phyloP scores from a whole-genome alignment of 2,888 invertebrate genomes.

The Entomobrya multifasciata region DNA sequence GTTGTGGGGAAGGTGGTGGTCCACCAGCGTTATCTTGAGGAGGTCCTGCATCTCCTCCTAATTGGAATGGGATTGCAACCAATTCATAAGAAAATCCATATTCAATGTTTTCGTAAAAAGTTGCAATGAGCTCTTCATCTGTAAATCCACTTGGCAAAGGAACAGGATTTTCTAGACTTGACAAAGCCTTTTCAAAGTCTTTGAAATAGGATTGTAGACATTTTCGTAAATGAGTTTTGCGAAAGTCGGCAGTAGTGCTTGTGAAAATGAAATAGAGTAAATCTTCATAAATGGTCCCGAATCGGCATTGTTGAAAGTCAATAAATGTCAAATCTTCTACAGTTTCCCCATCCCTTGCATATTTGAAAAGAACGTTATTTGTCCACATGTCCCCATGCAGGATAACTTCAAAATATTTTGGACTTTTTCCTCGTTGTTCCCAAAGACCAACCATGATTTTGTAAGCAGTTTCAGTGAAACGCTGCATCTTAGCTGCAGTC shows the following conservation, averaged over 20 bases:
- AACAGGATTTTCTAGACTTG: background rate
- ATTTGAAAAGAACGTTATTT: conserved; percentile 76
- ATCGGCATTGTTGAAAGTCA: conserved; percentile 73
- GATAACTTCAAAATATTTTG: conserved; percentile 70
- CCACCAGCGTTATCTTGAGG: background rate
- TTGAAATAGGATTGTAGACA: conserved; percentile 27
- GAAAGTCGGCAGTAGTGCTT: conserved; percentile 73
- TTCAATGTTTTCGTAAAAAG: conserved; percentile 63
- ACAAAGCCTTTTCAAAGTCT: background rate
- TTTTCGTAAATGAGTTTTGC: conserved; percentile 59
- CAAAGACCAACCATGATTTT: conserved; percentile 47
- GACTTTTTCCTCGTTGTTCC: background rate
- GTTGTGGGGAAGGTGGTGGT: background rate
- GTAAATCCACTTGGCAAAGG: conserved; percentile 50
- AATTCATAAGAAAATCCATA: conserved; percentile 62
- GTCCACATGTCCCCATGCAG: conserved; percentile 77
- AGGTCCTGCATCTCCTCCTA: conserved; percentile 47
- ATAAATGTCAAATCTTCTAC: conserved; percentile 69
- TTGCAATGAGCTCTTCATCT: conserved; percentile 60
- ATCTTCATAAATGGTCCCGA: conserved; percentile 75
- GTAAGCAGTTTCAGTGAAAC: conserved; percentile 2
- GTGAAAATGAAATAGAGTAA: conserved; percentile 74
- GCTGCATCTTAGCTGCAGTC: conserved; percentile 1
- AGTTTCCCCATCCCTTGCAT: conserved; percentile 52
- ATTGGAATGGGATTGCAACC: conserved; percentile 73